A percentile compares a stretch with the other conserved stretches of the same genome.
Conservation (phyloP, 2,113 vertebrate species). For the Mormyrus iriodes region DNA sequence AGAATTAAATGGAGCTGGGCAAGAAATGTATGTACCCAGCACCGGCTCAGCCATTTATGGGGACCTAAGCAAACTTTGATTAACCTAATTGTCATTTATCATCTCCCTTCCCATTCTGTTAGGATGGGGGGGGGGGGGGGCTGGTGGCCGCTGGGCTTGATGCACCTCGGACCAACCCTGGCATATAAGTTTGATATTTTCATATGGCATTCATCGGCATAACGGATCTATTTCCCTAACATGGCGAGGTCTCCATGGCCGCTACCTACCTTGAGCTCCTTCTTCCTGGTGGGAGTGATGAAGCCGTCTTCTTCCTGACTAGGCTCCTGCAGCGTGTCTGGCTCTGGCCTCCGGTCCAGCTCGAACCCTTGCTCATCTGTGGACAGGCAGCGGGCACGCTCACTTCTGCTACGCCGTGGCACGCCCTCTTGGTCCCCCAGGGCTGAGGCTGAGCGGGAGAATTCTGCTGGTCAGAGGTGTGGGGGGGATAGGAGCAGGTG, state of each 20-base stretch:
- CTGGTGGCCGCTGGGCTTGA: neutral
- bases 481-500: neutral
- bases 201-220: neutral
- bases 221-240: neutral
- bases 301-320: slow-evolving; percentile 61
- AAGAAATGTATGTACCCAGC: neutral
- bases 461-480: slow-evolving; percentile 64
- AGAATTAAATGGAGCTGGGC: neutral
- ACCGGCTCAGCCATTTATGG: too few relatives aligned
- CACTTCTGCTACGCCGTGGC: slow-evolving; percentile 54
- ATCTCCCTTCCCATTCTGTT: neutral
- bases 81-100: neutral
- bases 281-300: slow-evolving; percentile 83
- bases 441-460: slow-evolving; percentile 79
- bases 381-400: slow-evolving; percentile 49
- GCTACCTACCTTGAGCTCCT: slow-evolving; percentile 80
- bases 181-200: neutral
- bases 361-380: slow-evolving; percentile 59
- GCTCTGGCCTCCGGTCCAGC: slow-evolving; percentile 59
- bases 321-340: slow-evolving; percentile 42
- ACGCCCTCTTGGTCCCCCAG: slow-evolving; percentile 74
- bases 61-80: neutral
- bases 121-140: neutral
- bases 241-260: neutral
- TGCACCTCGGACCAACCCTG: neutral